Evolutionary conservation across 2,113 vertebrate species (phyloP).

Genomic region (Chamaea fasciata): DNA sequence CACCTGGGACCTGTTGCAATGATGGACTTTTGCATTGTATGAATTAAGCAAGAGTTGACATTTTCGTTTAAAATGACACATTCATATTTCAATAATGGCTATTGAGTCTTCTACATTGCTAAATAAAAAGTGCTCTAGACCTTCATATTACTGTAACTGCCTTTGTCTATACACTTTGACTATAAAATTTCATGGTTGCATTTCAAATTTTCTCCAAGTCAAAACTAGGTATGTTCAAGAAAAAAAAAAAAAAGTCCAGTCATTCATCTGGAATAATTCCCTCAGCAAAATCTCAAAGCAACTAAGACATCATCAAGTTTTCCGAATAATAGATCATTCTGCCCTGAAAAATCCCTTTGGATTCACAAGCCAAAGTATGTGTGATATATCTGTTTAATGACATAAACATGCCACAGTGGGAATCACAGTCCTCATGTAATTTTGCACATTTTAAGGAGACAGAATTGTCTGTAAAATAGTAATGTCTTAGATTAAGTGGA

Average conservation of each 20-base stretch:
- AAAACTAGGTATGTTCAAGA: not conserved
- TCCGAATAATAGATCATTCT: not conserved
- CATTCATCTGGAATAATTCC: not conserved
- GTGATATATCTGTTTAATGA: not conserved
- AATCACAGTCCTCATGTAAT: not conserved
- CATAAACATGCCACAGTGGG: not conserved
- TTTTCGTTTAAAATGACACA: not conserved
- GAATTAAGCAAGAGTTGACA: not conserved
- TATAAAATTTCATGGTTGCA: not conserved
- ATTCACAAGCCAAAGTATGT: not conserved
- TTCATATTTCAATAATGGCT: not conserved
- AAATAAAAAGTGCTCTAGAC: not conserved
- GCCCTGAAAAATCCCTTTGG: not conserved
- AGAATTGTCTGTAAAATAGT: not conserved
- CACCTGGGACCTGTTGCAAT: not conserved
- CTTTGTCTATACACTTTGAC: not conserved
- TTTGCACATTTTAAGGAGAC: not conserved
- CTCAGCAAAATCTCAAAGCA: not conserved
- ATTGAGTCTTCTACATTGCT: not conserved
- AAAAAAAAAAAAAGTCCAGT: not conserved
- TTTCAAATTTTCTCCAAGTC: not conserved
- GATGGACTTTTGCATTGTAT: not conserved
- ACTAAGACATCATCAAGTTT: not conserved
- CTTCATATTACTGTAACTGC: not conserved
- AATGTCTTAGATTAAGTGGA: not conserved